Base-by-base conservation (phyloP, 2,797 vertebrate species). In the Mus spretus region DNA sequence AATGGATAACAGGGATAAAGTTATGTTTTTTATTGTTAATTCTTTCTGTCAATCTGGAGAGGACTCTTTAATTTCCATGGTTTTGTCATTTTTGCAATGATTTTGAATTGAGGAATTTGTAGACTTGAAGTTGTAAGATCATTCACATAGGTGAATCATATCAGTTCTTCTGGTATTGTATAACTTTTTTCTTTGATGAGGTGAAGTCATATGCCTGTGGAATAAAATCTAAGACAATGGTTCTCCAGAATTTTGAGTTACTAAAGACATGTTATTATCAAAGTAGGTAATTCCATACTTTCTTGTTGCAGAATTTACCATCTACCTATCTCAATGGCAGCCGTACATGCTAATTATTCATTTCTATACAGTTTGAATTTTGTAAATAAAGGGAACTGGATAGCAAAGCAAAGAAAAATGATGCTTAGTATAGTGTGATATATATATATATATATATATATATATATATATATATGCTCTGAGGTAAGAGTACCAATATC, bases 281-380 rank as follows among this genome's bases (percentile, higher is more conserved):
- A 91, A 97, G 59, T 8, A 59, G 75, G 94, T 78, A 97, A 88
- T 94, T 95, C 80, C 17, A n/a, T 75, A 67, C 72, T 91, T 96
- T 44, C 94, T 93, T 86, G 90, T 91, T 74, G 0, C 0, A 96
- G 22, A 87, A 94, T 97, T 97, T 97, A 50, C 89, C 84, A 95
- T 94, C 28, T 90, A 93, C 97, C 97, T 97, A 34, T 96, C 97
- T 96, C 97, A 97, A 81, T 93, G n/a, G 79, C 96, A 96, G 61
- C 93, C 97, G 96, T 97, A 95, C 89, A 97, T 96, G 97, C 78
- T 96, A 98, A 98, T 96, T 97, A 98, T 98, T 98, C 94, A 97
- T 97, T 90, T 82, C 83, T 82, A 61, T 57, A 24, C 65, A 87
- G 50, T 90, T 97, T 98, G 95, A 95, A 96, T 97, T 97, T 96